Base-by-base conservation (phyloP, 2,113 vertebrate genomes). In the Carollia perspicillata region DNA sequence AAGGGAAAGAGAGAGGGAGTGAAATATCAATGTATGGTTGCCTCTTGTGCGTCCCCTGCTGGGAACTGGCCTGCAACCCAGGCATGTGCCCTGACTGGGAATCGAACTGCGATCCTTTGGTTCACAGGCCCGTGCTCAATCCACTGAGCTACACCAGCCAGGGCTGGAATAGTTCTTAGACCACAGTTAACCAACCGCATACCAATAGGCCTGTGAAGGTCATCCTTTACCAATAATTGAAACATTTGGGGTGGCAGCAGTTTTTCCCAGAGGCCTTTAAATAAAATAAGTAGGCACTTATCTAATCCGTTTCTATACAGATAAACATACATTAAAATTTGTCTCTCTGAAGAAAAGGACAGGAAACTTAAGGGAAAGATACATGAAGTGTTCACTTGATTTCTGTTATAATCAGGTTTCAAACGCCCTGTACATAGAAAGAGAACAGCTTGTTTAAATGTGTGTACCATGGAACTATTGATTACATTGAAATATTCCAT, bases 321-420 rank as follows among this genome's bases (percentile, higher is more conserved):
- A 49, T 55, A 72, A 92, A 28, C 8, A 66, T 23, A 14, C 12
- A 18, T 65, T 89, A 92, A 55, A 95, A 95, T 83, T 71, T 80
- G 6, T 55, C 5, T 78, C 8, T 84, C 28, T 92, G 10, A 65
- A 79, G 23, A 85, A 89, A 75, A 47, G 74, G 8, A 30, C 3
- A 10, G 26, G 51, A 51, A 86, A 69, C 35, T 66, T 55, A 13
- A n/a, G 22, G 60, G n/a, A 69, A 69, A 10, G 14, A 26, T 37
- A 23, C 2, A 49, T 18, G 28, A 93, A 18, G 11, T 55, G 3
- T 75, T 78, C 49, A 85, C 6, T 8, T 60, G 58, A 40, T 77
- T 93, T 94, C 30, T 90, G 18, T 66, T 94, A 93, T 81, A 84
- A 85, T 91, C 16, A 66, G 13, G 42, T 81, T 93, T 87, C 68